These are phyloP conservation scores for Hydractinia symbiolongicarpus DNA, from an alignment of 30 jellyfish, hydroid and myxozoan species.

Conservation along the genomic window DNA sequence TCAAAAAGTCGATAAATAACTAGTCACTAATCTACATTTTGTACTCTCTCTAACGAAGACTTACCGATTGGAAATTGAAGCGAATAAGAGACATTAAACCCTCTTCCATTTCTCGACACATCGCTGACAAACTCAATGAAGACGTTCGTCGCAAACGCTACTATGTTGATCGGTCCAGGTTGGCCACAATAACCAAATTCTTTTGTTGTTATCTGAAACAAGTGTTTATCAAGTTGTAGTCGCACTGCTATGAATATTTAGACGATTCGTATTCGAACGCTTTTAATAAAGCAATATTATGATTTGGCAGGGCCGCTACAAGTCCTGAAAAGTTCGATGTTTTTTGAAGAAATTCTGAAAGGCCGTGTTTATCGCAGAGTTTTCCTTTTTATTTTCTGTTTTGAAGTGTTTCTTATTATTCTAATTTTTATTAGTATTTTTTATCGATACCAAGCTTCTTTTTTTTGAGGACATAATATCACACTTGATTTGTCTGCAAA, in stretches of 20 bases:
- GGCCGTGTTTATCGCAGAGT: too few species aligned
- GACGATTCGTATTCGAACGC: too few species aligned
- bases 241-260: too few species aligned
- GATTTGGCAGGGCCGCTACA: neutral
- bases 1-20: too few species aligned
- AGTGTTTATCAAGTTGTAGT: too few species aligned
- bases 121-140: neutral
- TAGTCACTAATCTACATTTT: too few species aligned
- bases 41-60: neutral
- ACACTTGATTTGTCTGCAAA: too few species aligned
- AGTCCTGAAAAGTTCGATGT: neutral
- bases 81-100: conserved; percentile 4
- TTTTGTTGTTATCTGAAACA: neutral
- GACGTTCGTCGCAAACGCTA: neutral
- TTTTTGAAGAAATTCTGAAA: neutral
- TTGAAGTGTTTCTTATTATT: too few species aligned
- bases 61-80: neutral
- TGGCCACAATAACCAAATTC: conserved; percentile 9
- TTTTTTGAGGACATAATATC: too few species aligned
- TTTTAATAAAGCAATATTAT: neutral
- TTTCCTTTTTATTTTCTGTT: too few species aligned
- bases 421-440: too few species aligned
- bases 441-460: too few species aligned
- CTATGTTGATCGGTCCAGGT: neutral
- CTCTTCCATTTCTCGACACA: neutral